A percentile compares a stretch with the other conserved stretches of the same genome.
phyloP scores from a whole-genome alignment of 2,113 vertebrate species.

The Todiramphus chloris region DNA sequence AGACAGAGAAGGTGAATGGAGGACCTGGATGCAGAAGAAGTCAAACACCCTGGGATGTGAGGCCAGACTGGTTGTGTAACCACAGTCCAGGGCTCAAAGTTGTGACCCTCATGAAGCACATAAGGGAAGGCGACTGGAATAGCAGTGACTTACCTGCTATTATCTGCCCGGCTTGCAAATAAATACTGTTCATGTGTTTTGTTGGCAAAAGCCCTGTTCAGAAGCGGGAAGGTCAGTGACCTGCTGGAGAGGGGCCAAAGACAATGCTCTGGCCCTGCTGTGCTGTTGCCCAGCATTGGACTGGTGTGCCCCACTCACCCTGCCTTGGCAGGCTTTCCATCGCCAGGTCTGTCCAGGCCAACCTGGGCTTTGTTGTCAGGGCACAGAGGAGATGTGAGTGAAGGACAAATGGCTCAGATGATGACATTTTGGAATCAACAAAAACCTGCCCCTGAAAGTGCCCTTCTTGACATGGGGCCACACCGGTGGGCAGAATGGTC shows the following conservation, averaged over 20 bases:
- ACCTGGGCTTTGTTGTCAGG: background rate
- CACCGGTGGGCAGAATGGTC: background rate
- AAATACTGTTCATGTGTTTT: background rate
- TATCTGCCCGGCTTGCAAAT: background rate
- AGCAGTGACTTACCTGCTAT: background rate
- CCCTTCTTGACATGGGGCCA: background rate
- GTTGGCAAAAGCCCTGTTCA: background rate
- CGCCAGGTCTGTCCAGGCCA: background rate
- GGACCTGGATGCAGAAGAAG: background rate
- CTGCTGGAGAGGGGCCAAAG: background rate
- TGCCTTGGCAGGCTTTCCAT: background rate
- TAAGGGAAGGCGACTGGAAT: background rate
- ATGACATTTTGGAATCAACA: background rate
- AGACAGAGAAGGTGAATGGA: background rate
- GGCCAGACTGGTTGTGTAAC: background rate
- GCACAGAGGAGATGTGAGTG: background rate
- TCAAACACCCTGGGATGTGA: background rate
- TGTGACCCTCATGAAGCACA: background rate
- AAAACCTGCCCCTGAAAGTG: background rate
- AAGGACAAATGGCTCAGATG: background rate
- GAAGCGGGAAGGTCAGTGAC: background rate
- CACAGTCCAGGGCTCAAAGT: background rate
- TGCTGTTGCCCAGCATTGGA: background rate
- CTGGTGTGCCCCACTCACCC: background rate
- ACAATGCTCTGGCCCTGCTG: rapidly evolving